Percentiles rank a stretch among this genome's conserved stretches.
Evolutionary conservation across 2,113 vertebrate species (phyloP).

Genomic region (Panthera tigris): DNA sequence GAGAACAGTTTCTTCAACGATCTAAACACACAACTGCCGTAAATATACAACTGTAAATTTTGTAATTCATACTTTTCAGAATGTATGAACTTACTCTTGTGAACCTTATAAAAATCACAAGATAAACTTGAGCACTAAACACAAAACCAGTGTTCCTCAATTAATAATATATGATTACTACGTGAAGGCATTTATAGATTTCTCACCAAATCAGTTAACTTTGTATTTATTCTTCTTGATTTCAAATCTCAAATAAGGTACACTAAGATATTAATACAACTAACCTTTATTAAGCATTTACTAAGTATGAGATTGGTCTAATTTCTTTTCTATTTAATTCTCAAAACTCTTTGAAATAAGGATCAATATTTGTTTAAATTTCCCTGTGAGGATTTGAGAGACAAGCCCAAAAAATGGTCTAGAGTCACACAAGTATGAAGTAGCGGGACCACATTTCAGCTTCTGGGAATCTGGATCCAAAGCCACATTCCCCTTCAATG

Average conservation of each 20-base stretch:
- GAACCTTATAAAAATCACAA: not conserved
- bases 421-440: not conserved
- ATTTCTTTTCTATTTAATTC: not conserved
- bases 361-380: not conserved
- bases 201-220: not conserved
- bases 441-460: not conserved
- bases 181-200: not conserved
- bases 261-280: not conserved
- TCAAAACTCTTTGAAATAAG: not conserved
- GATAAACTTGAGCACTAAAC: not conserved
- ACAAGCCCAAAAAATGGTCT: not conserved
- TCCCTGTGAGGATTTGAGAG: not conserved
- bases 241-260: not conserved
- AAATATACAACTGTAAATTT: not conserved
- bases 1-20: not conserved
- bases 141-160: not conserved
- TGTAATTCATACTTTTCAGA: not conserved
- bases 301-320: not conserved
- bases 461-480: not conserved
- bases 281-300: not conserved
- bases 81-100: not conserved
- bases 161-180: not conserved
- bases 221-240: not conserved
- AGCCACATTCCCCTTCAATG: not conserved
- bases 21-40: not conserved